These are phyloP conservation scores for Nematolebias whitei DNA, from an alignment of 2,113 vertebrate genomes.

Conservation along the genomic window DNA sequence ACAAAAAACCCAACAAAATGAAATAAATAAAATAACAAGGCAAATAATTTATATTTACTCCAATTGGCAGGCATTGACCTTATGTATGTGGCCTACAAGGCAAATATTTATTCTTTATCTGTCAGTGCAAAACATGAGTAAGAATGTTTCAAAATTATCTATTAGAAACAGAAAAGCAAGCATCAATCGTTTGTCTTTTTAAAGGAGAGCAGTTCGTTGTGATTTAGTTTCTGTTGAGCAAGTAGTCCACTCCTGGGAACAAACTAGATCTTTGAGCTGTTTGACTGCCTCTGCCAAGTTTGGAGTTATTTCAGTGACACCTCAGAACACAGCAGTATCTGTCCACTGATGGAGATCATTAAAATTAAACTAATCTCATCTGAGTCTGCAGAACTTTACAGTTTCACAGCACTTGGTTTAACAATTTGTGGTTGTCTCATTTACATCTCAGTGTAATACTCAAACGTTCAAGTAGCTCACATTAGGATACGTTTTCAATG, in stretches of 20 bases:
- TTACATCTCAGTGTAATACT: background rate
- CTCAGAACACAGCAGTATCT: slow-evolving; percentile 27
- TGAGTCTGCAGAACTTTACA: background rate
- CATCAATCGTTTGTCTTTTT: slow-evolving; percentile 53
- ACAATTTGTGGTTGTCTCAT: too few relatives aligned
- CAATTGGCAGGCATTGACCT: slow-evolving; percentile 19
- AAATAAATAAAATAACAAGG: slow-evolving; percentile 21
- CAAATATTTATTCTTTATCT: slow-evolving; percentile 55
- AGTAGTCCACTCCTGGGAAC: slow-evolving; percentile 45
- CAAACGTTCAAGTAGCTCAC: too few relatives aligned
- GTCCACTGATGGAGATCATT: too few relatives aligned
- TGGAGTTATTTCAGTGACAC: slow-evolving; percentile 51
- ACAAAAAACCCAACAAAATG: too few relatives aligned
- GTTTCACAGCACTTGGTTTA: too few relatives aligned
- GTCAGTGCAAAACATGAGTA: slow-evolving; percentile 47
- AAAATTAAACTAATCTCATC: background rate
- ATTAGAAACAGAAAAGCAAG: slow-evolving; percentile 40
- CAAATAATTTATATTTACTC: slow-evolving; percentile 2
- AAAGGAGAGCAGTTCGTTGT: slow-evolving; percentile 55
- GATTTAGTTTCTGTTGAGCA: slow-evolving; percentile 55
- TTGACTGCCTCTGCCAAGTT: slow-evolving; percentile 35
- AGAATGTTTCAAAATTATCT: slow-evolving; percentile 45
- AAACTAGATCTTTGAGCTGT: slow-evolving; percentile 44
- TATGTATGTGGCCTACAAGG: slow-evolving; percentile 31
- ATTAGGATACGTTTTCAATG: too few relatives aligned